A percentile compares a stretch with the other conserved stretches of the same genome.
Conservation (phyloP, 2,113 vertebrate genomes). For the Ceuthmochares aereus region DNA sequence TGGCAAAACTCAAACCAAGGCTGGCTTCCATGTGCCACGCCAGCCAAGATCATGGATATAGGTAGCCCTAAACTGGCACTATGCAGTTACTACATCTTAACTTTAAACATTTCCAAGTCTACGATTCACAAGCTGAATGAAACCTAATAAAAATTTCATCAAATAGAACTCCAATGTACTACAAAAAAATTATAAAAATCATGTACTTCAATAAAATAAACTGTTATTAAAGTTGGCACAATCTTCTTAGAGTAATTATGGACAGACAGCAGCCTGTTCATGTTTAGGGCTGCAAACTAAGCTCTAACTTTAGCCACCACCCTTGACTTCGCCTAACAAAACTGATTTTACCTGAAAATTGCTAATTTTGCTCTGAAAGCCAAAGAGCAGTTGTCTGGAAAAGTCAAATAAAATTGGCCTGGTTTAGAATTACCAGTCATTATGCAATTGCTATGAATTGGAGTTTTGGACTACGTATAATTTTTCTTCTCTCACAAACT, state of each 20-base stretch:
- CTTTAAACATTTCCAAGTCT: background rate
- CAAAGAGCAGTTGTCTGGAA: background rate
- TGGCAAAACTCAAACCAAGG: background rate
- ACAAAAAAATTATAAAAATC: background rate
- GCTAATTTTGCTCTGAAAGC: slow-evolving; percentile 5
- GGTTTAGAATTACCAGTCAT: background rate
- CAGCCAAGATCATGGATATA: background rate
- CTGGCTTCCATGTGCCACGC: fast-evolving
- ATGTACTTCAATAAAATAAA: background rate
- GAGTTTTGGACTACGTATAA: slow-evolving; percentile 1
- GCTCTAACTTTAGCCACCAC: slow-evolving; percentile 9
- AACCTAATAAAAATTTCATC: background rate
- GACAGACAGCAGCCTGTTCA: background rate
- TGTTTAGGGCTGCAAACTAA: background rate
- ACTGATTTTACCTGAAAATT: slow-evolving; percentile 43
- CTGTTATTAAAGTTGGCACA: slow-evolving; percentile 9
- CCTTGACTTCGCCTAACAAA: slow-evolving; percentile 5
- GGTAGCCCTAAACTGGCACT: background rate
- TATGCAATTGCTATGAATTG: background rate
- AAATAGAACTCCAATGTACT: background rate
- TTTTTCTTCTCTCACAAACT: background rate
- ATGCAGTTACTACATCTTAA: background rate
- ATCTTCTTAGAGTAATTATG: background rate
- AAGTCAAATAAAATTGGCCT: slow-evolving; percentile 41
- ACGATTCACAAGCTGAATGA: background rate